Evolutionary conservation across 2,113 vertebrate genomes (phyloP).

Genomic region (Sclerurus mexicanus): DNA sequence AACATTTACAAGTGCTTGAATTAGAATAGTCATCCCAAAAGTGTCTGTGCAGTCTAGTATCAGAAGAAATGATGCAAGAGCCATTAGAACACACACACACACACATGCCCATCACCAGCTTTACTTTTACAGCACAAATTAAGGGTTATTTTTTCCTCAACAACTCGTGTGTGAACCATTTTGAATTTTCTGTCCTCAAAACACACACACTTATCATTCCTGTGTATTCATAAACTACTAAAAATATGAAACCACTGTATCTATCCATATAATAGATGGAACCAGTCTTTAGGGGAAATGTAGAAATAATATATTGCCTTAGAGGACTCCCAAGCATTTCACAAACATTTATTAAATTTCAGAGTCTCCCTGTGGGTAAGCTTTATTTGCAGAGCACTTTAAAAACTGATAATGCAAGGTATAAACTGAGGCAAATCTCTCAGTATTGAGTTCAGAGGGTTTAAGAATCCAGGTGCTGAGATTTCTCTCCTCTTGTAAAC

Average conservation of each 20-base stretch:
- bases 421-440: not conserved
- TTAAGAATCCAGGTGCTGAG: not conserved
- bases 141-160: not conserved
- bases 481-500: not conserved
- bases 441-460: not conserved
- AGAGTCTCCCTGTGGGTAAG: not conserved
- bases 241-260: not conserved
- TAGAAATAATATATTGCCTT: not conserved
- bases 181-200: not conserved
- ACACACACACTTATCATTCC: not conserved
- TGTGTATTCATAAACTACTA: not conserved
- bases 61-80: not conserved
- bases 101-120: not conserved
- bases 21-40: not conserved
- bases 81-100: not conserved
- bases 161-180: not conserved
- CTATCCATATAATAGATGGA: not conserved
- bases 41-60: not conserved
- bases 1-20: not conserved
- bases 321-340: not conserved
- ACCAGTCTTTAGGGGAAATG: not conserved
- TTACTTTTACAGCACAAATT: not conserved
- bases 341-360: not conserved
- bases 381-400: not conserved
- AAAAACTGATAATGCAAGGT: not conserved